Evolutionary conservation across 2,797 vertebrate genomes (phyloP).

Genomic region (Peromyscus eremicus): DNA sequence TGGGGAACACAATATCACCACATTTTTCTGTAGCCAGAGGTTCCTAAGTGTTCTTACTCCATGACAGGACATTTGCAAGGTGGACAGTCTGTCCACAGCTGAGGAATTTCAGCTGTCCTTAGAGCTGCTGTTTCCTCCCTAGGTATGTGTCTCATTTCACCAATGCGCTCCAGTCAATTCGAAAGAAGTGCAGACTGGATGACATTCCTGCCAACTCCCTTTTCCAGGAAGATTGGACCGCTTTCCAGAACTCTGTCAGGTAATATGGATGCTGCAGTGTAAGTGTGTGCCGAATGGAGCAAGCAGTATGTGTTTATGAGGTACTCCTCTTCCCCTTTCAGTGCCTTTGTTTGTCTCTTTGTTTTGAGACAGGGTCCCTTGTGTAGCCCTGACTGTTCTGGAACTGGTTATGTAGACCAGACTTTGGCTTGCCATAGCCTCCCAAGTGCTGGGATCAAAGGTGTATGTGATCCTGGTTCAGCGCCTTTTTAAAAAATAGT

Average conservation of each 20-base stretch:
- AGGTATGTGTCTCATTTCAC: constrained; percentile 98
- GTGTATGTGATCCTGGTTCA: not conserved
- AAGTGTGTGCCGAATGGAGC: not conserved
- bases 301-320: not conserved
- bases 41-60: not conserved
- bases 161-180: constrained; percentile 94
- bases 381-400: not conserved
- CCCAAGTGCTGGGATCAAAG: not conserved
- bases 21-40: not conserved
- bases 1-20: too few species aligned
- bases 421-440: not conserved
- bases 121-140: not conserved
- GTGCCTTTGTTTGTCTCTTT: not conserved
- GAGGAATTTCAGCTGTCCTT: not conserved
- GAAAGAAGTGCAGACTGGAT: constrained; percentile 96
- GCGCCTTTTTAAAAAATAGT: constrained; percentile 2
- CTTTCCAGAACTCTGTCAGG: constrained; percentile 97
- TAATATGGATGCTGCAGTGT: constrained; percentile 75
- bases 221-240: constrained; percentile 98
- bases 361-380: not conserved
- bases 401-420: not conserved
- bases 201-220: constrained; percentile 89
- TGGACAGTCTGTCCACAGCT: not conserved
- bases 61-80: not conserved
- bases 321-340: not conserved